These are phyloP conservation scores for Schizopygopsis pylzovi DNA, from an alignment of 2,797 vertebrate genomes.

Conservation along the genomic window DNA sequence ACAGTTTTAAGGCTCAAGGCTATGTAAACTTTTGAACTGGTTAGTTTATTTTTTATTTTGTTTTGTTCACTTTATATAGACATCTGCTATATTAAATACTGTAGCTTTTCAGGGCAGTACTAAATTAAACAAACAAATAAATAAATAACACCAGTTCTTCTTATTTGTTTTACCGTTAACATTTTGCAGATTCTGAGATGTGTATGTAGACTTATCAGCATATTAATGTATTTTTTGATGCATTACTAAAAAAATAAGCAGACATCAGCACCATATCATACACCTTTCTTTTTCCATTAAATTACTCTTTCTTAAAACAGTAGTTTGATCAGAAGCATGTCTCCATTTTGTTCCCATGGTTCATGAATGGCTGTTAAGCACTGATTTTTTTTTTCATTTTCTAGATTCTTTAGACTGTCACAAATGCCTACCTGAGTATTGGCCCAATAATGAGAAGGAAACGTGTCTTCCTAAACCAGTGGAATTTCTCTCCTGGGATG, in stretches of 20 bases:
- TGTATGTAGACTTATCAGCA: background rate
- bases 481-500: constrained; percentile 62
- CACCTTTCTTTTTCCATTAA: background rate
- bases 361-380: background rate
- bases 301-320: background rate
- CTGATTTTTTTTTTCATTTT: background rate
- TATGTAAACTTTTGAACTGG: background rate
- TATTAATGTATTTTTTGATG: background rate
- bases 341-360: background rate
- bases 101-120: background rate
- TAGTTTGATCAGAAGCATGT: background rate
- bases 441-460: constrained; percentile 66
- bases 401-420: constrained; percentile 66
- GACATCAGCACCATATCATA: background rate
- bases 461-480: constrained; percentile 58
- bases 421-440: constrained; percentile 67
- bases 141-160: background rate
- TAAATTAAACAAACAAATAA: background rate
- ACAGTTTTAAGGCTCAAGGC: background rate
- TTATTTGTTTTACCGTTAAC: background rate
- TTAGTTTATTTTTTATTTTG: too few relatives aligned
- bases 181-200: background rate
- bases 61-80: too few relatives aligned
- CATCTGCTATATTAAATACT: background rate
- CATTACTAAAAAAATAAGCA: background rate